Conservation (phyloP, 2,888 invertebrate genomes). For the Mycalesis mineus region DNA sequence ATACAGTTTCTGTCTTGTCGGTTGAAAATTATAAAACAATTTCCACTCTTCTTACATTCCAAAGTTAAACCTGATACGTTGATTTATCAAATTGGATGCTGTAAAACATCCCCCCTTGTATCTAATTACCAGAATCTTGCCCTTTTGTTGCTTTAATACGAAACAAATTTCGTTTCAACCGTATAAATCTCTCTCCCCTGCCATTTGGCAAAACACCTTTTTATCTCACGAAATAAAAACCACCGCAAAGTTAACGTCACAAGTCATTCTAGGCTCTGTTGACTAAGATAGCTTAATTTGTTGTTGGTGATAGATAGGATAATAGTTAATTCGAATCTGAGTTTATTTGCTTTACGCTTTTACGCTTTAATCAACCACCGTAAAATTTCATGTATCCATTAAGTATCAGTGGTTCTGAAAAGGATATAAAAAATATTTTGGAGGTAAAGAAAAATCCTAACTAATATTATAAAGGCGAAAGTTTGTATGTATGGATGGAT, state of each 20-base stretch:
- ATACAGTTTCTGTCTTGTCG: too few species aligned
- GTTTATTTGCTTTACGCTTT: too few species aligned
- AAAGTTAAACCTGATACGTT: neutral
- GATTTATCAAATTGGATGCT: neutral
- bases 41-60: too few species aligned
- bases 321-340: too few species aligned
- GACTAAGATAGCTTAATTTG: neutral
- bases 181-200: conserved; percentile 13
- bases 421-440: too few species aligned
- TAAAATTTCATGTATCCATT: too few species aligned
- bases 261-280: neutral
- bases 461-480: too few species aligned
- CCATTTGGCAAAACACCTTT: conserved; percentile 20
- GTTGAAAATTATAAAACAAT: too few species aligned
- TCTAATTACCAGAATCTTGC: neutral
- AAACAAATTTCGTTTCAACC: neutral
- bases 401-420: too few species aligned
- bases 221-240: conserved; percentile 16
- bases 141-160: neutral
- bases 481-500: too few species aligned
- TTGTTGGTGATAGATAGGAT: neutral
- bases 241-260: neutral
- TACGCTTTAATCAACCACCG: too few species aligned
- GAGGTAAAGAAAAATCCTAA: too few species aligned
- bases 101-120: neutral